phyloP scores from a whole-genome alignment of 2,888 invertebrate genomes.

The Nemotelus nigrinus region DNA sequence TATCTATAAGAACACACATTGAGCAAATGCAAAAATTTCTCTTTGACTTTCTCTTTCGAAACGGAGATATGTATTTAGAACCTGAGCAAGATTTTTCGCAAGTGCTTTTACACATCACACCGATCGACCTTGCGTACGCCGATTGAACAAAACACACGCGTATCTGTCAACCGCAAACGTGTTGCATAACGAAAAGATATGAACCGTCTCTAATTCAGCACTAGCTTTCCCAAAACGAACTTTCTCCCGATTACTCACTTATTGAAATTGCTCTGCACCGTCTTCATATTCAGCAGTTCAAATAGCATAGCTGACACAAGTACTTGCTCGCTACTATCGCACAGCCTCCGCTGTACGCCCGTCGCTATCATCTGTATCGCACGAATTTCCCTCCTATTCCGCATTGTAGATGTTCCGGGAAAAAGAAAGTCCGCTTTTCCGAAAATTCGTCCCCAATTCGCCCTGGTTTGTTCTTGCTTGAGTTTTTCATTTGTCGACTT shows the following conservation, averaged over 20 bases:
- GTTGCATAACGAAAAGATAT: slow-evolving; percentile 21
- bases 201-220: background rate
- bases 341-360: background rate
- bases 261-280: background rate
- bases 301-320: background rate
- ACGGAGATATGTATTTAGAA: too few species aligned
- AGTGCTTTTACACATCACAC: background rate
- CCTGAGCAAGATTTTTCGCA: too few species aligned
- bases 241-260: background rate
- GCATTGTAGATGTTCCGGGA: background rate
- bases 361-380: slow-evolving; percentile 1
- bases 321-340: background rate
- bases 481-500: slow-evolving; percentile 12
- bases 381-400: slow-evolving; percentile 15
- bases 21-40: too few species aligned
- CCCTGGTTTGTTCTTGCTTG: background rate
- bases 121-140: slow-evolving; percentile 7
- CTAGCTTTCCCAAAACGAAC: background rate
- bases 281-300: background rate
- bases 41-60: too few species aligned
- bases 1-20: too few species aligned
- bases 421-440: slow-evolving; percentile 5
- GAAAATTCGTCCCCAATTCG: background rate
- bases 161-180: slow-evolving; percentile 18
- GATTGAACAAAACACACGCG: background rate